phyloP scores from a whole-genome alignment of 2,113 vertebrate species.

The Setophaga kirtlandii region DNA sequence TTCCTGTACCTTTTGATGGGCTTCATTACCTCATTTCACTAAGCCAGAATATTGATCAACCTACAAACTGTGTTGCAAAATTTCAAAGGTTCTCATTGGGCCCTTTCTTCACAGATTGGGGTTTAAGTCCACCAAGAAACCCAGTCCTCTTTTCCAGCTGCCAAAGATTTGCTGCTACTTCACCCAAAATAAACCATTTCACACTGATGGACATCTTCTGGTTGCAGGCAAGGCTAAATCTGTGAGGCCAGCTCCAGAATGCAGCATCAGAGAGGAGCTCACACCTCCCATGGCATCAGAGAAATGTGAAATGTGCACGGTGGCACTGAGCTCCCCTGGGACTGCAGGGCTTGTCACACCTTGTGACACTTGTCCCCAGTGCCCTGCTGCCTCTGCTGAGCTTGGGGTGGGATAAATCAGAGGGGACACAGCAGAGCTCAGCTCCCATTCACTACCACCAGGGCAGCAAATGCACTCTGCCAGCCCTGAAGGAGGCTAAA shows the following conservation, averaged over 20 bases:
- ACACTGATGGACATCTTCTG: neutral
- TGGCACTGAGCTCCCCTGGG: conserved; percentile 54
- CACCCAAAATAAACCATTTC: neutral
- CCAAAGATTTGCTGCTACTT: neutral
- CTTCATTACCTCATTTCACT: neutral
- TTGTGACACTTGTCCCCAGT: neutral
- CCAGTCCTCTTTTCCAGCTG: neutral
- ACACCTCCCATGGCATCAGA: conserved; percentile 34
- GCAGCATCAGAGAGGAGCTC: conserved; percentile 23
- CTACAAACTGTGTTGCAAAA: neutral
- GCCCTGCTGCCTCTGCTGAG: neutral
- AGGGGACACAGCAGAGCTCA: neutral
- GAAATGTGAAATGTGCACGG: conserved; percentile 30
- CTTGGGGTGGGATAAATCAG: neutral
- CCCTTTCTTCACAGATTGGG: neutral
- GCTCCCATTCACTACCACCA: neutral
- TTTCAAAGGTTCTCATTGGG: neutral
- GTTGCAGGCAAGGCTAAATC: conserved; percentile 18
- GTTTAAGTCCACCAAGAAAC: neutral
- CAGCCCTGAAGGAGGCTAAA: neutral
- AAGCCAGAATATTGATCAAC: neutral
- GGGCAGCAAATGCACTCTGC: no score
- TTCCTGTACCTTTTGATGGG: neutral
- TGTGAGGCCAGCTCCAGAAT: neutral
- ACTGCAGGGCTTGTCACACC: conserved; percentile 36